Evolutionary conservation across 2,113 vertebrate genomes (phyloP), one percentile per base, ranked within the genome.

Genomic region (Eublepharis macularius): DNA sequence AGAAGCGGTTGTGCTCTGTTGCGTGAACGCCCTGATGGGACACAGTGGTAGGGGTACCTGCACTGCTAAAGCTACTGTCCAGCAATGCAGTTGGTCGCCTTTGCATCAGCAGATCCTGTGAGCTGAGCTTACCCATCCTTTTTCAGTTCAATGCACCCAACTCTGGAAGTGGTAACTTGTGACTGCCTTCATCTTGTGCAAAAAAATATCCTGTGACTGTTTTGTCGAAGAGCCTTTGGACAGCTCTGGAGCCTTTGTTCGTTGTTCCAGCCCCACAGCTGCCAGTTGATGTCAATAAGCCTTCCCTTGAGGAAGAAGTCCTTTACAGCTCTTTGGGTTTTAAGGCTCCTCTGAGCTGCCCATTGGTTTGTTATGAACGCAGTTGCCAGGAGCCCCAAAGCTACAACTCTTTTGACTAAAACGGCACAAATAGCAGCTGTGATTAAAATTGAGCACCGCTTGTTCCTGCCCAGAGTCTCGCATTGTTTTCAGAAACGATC

Each of bases 1-100:
- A 86, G 68, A 80, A 65, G n/a, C 72, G 65, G 41, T 86, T 77
- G 69, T 49, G 43, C 54, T 73, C 80, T n/a, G 69, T 80, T 86
- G 54, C 41, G 10, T 60, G 77, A 80, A 86, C 65, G 54, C 34
- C n/a, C 14, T 73, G 49, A 73, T 41, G 32, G 76, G 63, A 80
- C 21, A 65, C 14, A 63, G n/a, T 54, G 34, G 11, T 78, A 69
- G 63, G 39, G n/a, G n/a, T 60, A 36, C 39, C 45, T 45, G 45
- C 24, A 63, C 26, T 69, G n/a, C 47, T 86, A 74, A 24, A 47
- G 74, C 54, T 34, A 49, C 41, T 65, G 32, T 34, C 54, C 54
- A 39, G 68, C 57, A 74, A 39, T 41, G 9, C 24, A 74, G 21
- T 57, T 45, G 29, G 83, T 72, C n/a, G 41, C 32, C n/a, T 74